phyloP scores from a whole-genome alignment of 2,113 vertebrate species.

The Daubentonia madagascariensis region DNA sequence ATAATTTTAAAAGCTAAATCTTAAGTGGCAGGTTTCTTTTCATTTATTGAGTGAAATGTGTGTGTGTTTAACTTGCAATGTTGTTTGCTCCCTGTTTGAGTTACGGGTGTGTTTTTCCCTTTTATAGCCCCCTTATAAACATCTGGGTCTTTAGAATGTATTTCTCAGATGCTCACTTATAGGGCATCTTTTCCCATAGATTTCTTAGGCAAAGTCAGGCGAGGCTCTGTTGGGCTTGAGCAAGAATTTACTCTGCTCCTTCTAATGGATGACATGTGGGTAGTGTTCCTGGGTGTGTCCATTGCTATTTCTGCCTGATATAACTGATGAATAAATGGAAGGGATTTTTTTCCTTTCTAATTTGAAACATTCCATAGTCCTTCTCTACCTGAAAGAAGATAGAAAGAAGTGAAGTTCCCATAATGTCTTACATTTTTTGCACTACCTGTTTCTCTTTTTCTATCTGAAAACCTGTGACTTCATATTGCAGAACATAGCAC shows the following conservation, averaged over 20 bases:
- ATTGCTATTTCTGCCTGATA: neutral
- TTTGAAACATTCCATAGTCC: neutral
- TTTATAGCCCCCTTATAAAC: neutral
- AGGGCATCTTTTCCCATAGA: neutral
- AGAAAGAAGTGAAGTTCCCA: neutral
- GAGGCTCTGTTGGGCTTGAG: neutral
- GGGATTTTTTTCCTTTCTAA: neutral
- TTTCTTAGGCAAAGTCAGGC: neutral
- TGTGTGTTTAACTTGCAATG: neutral
- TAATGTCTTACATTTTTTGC: neutral
- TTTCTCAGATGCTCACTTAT: neutral
- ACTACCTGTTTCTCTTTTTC: neutral
- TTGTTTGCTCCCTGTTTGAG: neutral
- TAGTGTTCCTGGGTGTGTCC: neutral
- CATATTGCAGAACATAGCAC: neutral
- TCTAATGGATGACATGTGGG: neutral
- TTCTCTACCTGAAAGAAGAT: neutral
- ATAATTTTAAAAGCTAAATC: neutral
- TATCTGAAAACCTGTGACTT: neutral
- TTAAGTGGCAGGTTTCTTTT: neutral
- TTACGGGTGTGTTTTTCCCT: neutral
- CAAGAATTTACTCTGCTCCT: neutral
- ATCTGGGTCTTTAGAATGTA: neutral
- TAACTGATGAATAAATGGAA: neutral
- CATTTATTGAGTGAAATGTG: neutral